These are phyloP conservation scores for Argyrosomus japonicus DNA, from an alignment of 2,113 vertebrate species.

Conservation along the genomic window DNA sequence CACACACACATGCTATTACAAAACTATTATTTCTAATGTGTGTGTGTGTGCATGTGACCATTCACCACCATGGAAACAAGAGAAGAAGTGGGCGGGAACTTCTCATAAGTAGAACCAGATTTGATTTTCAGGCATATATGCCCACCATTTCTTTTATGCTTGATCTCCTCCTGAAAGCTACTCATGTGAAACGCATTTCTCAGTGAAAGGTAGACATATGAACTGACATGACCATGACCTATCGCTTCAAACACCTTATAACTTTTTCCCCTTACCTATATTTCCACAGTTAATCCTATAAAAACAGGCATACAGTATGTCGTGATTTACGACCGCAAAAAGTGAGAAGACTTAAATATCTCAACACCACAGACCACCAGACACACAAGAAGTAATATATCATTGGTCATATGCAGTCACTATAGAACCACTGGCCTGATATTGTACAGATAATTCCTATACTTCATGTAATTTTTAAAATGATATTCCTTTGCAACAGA, in stretches of 20 bases:
- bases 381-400: constrained; percentile 51
- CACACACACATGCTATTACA: constrained; percentile 31
- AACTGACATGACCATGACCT: constrained; percentile 60
- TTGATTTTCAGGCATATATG: constrained; percentile 63
- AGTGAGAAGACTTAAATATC: constrained; percentile 59
- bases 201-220: constrained; percentile 54
- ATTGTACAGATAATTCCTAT: constrained; percentile 18
- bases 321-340: constrained; percentile 60
- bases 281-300: constrained; percentile 67
- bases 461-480: background rate
- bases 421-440: background rate
- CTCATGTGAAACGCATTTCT: constrained; percentile 67
- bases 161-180: constrained; percentile 60
- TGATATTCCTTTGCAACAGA: background rate
- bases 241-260: constrained; percentile 64
- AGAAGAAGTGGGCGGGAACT: constrained; percentile 71
- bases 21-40: constrained; percentile 67
- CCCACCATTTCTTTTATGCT: constrained; percentile 60
- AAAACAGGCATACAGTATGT: constrained; percentile 54
- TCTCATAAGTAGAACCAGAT: constrained; percentile 80
- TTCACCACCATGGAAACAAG: constrained; percentile 76
- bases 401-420: background rate
- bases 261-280: constrained; percentile 50
- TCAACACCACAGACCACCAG: constrained; percentile 66
- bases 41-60: constrained; percentile 59